Percentiles rank a stretch among this genome's conserved stretches.
Evolutionary conservation across 2,797 vertebrate species (phyloP).

Genomic region (Smutsia gigantea): DNA sequence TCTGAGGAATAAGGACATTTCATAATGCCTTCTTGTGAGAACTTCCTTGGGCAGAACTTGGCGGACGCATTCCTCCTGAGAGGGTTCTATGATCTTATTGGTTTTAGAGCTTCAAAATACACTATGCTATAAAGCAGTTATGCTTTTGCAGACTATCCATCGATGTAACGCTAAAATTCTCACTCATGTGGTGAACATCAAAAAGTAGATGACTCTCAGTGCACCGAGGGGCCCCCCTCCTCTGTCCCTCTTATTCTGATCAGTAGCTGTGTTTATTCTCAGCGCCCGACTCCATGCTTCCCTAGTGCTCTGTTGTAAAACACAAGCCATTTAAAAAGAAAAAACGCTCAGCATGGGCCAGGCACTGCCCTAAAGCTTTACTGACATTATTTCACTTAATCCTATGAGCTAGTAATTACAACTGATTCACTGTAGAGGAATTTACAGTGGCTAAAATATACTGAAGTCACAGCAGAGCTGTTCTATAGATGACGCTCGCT

Average conservation of each 20-base stretch:
- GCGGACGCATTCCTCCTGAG: slow-evolving; percentile 22
- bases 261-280: not conserved
- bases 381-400: not conserved
- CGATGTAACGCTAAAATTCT: not conserved
- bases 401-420: not conserved
- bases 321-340: too few relatives aligned
- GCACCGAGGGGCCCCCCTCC: not conserved
- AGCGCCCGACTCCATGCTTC: not conserved
- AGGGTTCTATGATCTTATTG: slow-evolving; percentile 16
- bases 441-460: not conserved
- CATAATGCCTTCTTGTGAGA: slow-evolving; percentile 63
- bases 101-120: slow-evolving; percentile 12
- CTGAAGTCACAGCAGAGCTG: not conserved
- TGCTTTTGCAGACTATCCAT: not conserved
- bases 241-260: fast-evolving
- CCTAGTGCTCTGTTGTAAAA: not conserved
- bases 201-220: not conserved
- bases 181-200: not conserved
- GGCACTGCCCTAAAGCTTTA: not conserved
- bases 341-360: not conserved
- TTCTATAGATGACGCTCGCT: not conserved
- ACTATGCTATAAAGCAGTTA: not conserved
- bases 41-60: slow-evolving; percentile 47
- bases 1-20: slow-evolving; percentile 56
- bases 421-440: not conserved